These are phyloP conservation scores for Adela reaumurella DNA, from an alignment of 2,888 invertebrate species.

Conservation along the genomic window DNA sequence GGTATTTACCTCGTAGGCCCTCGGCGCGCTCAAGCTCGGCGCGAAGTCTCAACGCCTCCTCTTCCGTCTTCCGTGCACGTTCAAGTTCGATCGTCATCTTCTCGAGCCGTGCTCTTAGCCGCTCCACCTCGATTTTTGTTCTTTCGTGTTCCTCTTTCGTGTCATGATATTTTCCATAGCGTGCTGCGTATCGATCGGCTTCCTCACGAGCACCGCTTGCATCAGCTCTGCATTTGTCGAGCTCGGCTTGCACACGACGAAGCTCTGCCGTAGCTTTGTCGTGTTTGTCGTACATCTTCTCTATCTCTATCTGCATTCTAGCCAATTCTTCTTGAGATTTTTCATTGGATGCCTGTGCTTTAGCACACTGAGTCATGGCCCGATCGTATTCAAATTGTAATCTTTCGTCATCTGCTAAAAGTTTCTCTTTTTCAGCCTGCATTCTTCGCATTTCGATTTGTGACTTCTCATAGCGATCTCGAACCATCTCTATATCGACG, in stretches of 20 bases:
- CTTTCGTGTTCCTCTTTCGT: conserved; percentile 75
- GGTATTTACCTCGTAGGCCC: conserved; percentile 62
- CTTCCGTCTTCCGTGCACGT: conserved; percentile 67
- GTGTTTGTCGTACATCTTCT: conserved; percentile 88
- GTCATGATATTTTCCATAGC: conserved; percentile 74
- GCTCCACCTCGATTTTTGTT: conserved; percentile 76
- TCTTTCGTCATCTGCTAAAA: conserved; percentile 79
- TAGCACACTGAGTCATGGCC: conserved; percentile 80
- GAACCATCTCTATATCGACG: conserved; percentile 81
- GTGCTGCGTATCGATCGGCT: conserved; percentile 66
- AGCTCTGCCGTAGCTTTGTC: conserved; percentile 81
- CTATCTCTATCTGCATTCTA: conserved; percentile 79
- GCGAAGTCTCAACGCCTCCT: conserved; percentile 62
- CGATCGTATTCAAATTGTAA: conserved; percentile 83
- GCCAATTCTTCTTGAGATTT: conserved; percentile 88
- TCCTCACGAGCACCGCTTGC: conserved; percentile 77
- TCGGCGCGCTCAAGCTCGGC: conserved; percentile 72
- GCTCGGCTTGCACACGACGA: conserved; percentile 74
- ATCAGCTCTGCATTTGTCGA: conserved; percentile 66
- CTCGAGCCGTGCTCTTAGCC: conserved; percentile 74
- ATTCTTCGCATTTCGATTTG: conserved; percentile 79
- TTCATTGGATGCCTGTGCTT: conserved; percentile 81
- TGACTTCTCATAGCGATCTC: conserved; percentile 84
- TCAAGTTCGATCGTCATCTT: conserved; percentile 78
- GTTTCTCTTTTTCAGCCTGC: conserved; percentile 82